Conservation (phyloP, 1,140 invertebrate species). For the Microplitis mediator region DNA sequence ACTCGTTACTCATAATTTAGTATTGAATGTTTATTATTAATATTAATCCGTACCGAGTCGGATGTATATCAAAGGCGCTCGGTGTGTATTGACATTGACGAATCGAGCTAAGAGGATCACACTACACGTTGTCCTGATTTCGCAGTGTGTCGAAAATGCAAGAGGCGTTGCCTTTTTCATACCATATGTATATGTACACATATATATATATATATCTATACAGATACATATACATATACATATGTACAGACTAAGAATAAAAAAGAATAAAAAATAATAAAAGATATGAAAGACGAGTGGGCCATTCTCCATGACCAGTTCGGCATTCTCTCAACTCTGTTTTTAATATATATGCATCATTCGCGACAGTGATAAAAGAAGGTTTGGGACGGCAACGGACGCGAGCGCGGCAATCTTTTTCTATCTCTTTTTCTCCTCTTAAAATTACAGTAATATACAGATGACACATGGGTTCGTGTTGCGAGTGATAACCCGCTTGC, state of each 20-base stretch:
- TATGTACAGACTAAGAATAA: too few species aligned
- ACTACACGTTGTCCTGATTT: not conserved
- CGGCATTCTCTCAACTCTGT: not conserved
- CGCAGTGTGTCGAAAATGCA: not conserved
- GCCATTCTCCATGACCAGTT: not conserved
- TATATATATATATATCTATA: too few species aligned
- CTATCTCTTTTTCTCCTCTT: not conserved
- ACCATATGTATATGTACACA: not conserved
- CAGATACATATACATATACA: too few species aligned
- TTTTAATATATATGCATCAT: slow-evolving; percentile 8
- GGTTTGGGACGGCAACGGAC: slow-evolving; percentile 8
- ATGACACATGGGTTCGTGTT: slow-evolving; percentile 12
- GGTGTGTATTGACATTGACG: not conserved
- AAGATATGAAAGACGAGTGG: too few species aligned
- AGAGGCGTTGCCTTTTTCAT: not conserved
- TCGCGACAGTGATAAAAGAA: slow-evolving; percentile 16
- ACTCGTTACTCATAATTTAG: not conserved
- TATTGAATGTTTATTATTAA: not conserved
- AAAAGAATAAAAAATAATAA: too few species aligned
- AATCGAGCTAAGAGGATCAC: not conserved
- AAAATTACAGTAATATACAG: slow-evolving; percentile 15
- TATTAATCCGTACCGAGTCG: not conserved
- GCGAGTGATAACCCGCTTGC: slow-evolving; percentile 7
- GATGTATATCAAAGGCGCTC: not conserved
- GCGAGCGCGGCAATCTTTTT: not conserved